A percentile compares a stretch with the other conserved stretches of the same genome.
Conservation (phyloP, 2,888 invertebrate species). For the Spodoptera littoralis region DNA sequence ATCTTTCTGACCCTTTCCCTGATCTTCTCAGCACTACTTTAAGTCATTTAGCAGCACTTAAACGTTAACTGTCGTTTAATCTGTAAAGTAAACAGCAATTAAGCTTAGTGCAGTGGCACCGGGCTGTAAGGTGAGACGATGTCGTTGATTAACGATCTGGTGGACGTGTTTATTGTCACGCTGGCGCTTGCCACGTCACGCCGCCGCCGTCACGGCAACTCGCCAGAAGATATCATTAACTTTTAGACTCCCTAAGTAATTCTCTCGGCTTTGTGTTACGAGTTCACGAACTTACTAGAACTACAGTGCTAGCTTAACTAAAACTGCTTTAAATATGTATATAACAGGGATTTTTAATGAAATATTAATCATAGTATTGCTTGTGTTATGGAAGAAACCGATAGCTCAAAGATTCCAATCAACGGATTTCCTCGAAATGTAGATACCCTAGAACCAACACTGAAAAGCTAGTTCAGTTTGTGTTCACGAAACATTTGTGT, state of each 20-base stretch:
- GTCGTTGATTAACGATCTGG: constrained; percentile 84
- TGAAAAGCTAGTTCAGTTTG: too few species aligned
- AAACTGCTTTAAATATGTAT: too few species aligned
- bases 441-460: too few species aligned
- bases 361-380: too few species aligned
- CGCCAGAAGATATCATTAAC: constrained; percentile 46
- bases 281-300: neutral
- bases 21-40: constrained; percentile 3
- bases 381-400: too few species aligned
- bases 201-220: constrained; percentile 27
- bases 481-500: too few species aligned
- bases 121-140: constrained; percentile 72
- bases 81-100: constrained; percentile 29
- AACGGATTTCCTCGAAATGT: too few species aligned
- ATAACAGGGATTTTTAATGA: too few species aligned
- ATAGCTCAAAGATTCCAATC: too few species aligned
- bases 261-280: constrained; percentile 1
- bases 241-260: constrained; percentile 35
- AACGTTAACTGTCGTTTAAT: constrained; percentile 26
- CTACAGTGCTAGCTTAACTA: neutral
- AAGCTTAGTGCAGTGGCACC: constrained; percentile 37
- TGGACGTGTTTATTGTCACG: constrained; percentile 83
- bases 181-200: constrained; percentile 70
- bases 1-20: neutral
- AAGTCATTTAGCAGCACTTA: constrained; percentile 20